Conservation (phyloP, 2,888 invertebrate species). For the Hermodice carunculata region DNA sequence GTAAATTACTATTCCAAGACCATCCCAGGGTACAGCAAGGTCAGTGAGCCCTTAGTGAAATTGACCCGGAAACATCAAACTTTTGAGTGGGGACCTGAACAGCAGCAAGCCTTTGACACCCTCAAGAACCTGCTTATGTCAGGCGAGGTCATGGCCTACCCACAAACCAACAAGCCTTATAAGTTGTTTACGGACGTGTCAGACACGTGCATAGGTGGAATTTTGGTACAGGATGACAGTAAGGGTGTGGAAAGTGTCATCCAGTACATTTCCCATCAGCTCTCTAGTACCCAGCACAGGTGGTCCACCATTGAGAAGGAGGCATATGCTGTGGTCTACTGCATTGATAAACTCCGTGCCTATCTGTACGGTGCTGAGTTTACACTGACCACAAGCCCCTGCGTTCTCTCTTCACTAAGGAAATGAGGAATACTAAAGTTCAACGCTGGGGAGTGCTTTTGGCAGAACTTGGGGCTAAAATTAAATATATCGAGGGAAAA, state of each 20-base stretch:
- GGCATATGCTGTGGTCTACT: constrained; percentile 4
- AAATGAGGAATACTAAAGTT: constrained; percentile 8
- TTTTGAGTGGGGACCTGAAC: neutral
- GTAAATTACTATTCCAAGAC: constrained; percentile 17
- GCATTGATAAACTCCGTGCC: neutral
- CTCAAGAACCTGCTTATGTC: neutral
- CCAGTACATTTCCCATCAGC: neutral
- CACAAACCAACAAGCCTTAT: constrained; percentile 1
- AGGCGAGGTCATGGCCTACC: constrained; percentile 3
- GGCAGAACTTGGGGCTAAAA: constrained; percentile 15
- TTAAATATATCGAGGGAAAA: neutral
- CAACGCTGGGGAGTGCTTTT: constrained; percentile 15
- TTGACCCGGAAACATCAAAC: constrained; percentile 3
- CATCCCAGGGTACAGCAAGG: constrained; percentile 11
- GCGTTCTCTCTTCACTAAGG: constrained; percentile 1
- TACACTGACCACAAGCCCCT: constrained; percentile 23
- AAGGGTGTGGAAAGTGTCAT: constrained; percentile 5
- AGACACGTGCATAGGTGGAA: constrained; percentile 2
- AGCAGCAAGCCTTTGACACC: constrained; percentile 2
- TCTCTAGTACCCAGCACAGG: neutral
- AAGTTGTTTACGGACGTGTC: constrained; percentile 5
- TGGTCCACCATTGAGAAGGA: constrained; percentile 19
- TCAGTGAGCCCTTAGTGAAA: constrained; percentile 11
- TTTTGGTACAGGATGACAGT: neutral
- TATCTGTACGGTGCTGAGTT: constrained; percentile 7